Percentiles rank a stretch among this genome's conserved stretches.
Conservation (phyloP, 2,797 vertebrate species). For the Atherinosoma microstoma region DNA sequence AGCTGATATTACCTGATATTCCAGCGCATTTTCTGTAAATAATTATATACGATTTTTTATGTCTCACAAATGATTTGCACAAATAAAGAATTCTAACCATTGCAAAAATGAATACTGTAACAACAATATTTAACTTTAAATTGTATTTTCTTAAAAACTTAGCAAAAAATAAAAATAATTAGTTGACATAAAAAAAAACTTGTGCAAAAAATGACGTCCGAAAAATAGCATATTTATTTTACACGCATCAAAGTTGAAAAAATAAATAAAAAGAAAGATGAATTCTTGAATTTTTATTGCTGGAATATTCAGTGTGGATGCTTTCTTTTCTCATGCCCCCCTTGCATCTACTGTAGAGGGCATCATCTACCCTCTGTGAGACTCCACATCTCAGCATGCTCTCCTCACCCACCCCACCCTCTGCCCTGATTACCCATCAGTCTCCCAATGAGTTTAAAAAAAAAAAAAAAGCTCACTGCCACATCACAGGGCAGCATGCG, state of each 20-base stretch:
- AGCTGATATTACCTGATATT: not conserved
- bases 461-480: conserved; percentile 43
- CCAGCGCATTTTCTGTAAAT: not conserved
- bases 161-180: not conserved
- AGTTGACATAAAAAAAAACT: not conserved
- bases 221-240: no score
- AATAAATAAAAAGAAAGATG: not conserved
- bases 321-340: conserved; percentile 27
- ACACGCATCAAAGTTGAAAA: not conserved
- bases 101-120: no score
- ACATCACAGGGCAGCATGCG: conserved; percentile 77
- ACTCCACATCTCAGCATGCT: conserved; percentile 51
- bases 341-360: conserved; percentile 82
- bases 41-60: not conserved
- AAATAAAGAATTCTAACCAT: no score
- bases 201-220: no score
- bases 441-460: conserved; percentile 49
- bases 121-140: no score
- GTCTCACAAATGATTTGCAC: no score
- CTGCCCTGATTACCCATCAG: conserved; percentile 66
- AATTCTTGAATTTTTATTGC: not conserved
- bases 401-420: conserved; percentile 58
- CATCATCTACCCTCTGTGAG: conserved; percentile 77
- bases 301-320: not conserved
- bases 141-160: no score